These are phyloP conservation scores for Heterodera schachtii DNA, from an alignment of 1,140 invertebrate genomes.

Conservation along the genomic window DNA sequence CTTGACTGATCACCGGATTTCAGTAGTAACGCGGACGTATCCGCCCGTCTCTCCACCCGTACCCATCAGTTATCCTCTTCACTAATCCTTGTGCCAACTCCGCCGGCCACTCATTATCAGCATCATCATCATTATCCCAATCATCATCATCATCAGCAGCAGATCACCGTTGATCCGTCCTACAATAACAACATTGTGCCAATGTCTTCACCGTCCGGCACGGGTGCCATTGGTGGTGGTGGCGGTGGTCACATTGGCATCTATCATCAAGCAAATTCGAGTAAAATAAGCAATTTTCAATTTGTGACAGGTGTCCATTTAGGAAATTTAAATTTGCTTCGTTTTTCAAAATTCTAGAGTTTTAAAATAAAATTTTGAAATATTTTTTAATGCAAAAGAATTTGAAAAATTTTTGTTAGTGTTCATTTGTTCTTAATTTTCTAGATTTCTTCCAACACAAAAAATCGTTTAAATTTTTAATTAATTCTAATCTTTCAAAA, in stretches of 20 bases:
- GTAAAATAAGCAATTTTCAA: constrained; percentile 9
- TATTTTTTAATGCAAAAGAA: no score
- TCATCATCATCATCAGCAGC: no score
- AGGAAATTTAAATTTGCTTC: no score
- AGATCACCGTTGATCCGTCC: neutral
- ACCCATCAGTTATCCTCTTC: constrained; percentile 39
- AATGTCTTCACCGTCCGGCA: constrained; percentile 20
- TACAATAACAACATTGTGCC: constrained; percentile 14
- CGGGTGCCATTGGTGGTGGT: no score
- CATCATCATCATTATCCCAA: neutral
- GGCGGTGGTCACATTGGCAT: neutral
- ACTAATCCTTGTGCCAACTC: constrained; percentile 36
- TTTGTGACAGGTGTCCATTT: no score
- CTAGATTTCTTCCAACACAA: no score
- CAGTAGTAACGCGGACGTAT: constrained; percentile 30
- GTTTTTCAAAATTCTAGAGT: no score
- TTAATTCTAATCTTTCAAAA: no score
- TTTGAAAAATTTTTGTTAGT: no score
- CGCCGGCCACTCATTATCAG: constrained; percentile 16
- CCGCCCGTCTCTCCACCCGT: constrained; percentile 22
- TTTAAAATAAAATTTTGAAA: no score
- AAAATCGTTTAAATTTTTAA: no score
- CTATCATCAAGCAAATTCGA: constrained; percentile 22
- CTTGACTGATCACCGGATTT: neutral
- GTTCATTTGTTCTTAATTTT: no score